Conservation (phyloP, 2,888 invertebrate species). For the Schizotus pectinicornis region DNA sequence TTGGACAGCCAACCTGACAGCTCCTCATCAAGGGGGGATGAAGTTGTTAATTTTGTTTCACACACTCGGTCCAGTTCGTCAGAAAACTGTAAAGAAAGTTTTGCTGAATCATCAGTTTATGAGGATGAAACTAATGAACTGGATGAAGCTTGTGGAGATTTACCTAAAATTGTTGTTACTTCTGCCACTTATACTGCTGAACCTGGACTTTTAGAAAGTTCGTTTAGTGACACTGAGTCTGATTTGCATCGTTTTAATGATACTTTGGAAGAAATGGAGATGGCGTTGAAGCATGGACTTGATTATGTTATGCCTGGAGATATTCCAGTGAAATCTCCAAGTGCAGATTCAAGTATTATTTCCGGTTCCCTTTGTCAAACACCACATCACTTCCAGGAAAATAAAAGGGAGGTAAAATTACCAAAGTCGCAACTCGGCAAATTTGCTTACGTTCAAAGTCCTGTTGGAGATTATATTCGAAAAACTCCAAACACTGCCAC, state of each 20-base stretch:
- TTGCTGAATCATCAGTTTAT: too few relatives aligned
- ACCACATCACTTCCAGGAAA: too few relatives aligned
- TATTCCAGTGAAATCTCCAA: background rate
- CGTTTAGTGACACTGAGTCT: background rate
- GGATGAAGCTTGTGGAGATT: too few relatives aligned
- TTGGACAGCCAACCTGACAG: background rate
- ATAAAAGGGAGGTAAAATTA: background rate
- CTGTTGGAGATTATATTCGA: conserved; percentile 22
- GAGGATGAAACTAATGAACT: too few relatives aligned
- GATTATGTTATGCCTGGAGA: conserved; percentile 19
- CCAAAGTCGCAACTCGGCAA: conserved; percentile 1
- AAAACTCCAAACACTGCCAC: conserved; percentile 6
- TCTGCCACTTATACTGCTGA: too few relatives aligned
- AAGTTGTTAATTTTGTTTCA: too few relatives aligned
- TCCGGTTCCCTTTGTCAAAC: background rate
- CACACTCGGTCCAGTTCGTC: too few relatives aligned
- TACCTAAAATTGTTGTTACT: too few relatives aligned
- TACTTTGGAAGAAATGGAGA: conserved; percentile 33
- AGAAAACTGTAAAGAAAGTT: background rate
- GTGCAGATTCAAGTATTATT: background rate
- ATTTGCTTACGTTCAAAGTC: conserved; percentile 23
- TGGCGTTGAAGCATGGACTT: conserved; percentile 22
- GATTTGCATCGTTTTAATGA: conserved; percentile 24
- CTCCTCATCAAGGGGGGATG: background rate
- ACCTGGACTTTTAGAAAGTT: background rate